Percentiles rank a stretch among this genome's conserved stretches.
Evolutionary conservation across 2,888 invertebrate genomes (phyloP).

Genomic region (Hydroisotoma schaefferi): DNA sequence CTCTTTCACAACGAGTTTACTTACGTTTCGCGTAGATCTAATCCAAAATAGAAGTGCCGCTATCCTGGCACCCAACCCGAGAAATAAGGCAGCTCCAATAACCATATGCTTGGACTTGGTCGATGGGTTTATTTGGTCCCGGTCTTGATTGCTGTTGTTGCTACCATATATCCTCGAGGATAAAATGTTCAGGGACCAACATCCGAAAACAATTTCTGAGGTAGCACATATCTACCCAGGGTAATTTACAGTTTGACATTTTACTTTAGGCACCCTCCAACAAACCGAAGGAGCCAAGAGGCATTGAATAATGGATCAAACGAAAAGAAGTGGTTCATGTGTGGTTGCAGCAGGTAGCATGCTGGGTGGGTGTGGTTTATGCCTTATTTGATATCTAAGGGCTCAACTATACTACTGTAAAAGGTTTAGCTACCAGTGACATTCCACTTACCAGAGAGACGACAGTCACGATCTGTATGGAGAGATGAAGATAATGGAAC

Average conservation of each 20-base stretch:
- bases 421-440: too few relatives aligned
- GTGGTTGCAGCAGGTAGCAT: too few relatives aligned
- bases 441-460: slow-evolving; percentile 26
- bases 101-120: slow-evolving; percentile 26
- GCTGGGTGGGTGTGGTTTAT: too few relatives aligned
- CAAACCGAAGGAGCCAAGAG: too few relatives aligned
- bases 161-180: background rate
- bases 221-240: slow-evolving; percentile 31
- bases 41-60: slow-evolving; percentile 28
- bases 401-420: too few relatives aligned
- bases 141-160: background rate
- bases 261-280: too few relatives aligned
- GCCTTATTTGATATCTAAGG: too few relatives aligned
- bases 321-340: background rate
- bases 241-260: too few relatives aligned
- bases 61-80: slow-evolving; percentile 26
- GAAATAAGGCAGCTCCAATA: slow-evolving; percentile 29
- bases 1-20: slow-evolving; percentile 1
- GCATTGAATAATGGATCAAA: background rate
- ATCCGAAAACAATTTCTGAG: slow-evolving; percentile 29
- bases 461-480: slow-evolving; percentile 28
- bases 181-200: slow-evolving; percentile 28
- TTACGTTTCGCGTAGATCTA: slow-evolving; percentile 26
- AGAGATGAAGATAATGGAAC: slow-evolving; percentile 26
- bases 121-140: too few relatives aligned